phyloP scores from a whole-genome alignment of 2,888 invertebrate species.

The Orthosia gracilis region DNA sequence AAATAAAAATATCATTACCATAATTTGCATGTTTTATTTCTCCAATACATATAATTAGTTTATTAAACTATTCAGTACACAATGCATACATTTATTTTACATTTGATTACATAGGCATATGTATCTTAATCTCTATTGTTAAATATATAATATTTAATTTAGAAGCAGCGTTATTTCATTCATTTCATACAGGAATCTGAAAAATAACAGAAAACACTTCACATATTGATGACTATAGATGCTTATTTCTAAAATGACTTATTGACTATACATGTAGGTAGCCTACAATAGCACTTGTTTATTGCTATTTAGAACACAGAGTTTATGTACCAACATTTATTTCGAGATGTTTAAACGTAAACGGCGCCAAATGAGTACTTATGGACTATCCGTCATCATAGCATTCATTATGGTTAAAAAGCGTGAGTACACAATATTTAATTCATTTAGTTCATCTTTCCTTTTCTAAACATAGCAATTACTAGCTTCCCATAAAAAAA shows the following conservation, averaged over 20 bases:
- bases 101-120: not conserved
- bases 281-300: too few relatives aligned
- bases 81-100: not conserved
- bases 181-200: constrained; percentile 75
- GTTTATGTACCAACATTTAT: too few relatives aligned
- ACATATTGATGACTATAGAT: not conserved
- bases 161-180: constrained; percentile 1
- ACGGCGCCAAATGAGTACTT: too few relatives aligned
- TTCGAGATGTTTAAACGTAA: too few relatives aligned
- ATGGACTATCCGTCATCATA: too few relatives aligned
- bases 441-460: too few relatives aligned
- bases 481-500: not conserved
- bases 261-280: not conserved
- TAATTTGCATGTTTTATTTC: constrained; percentile 18
- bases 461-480: not conserved
- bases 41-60: not conserved
- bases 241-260: not conserved
- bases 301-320: too few relatives aligned
- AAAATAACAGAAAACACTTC: constrained; percentile 50
- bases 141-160: constrained; percentile 8
- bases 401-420: too few relatives aligned
- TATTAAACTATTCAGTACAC: not conserved
- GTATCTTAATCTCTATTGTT: not conserved
- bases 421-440: too few relatives aligned
- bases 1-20: constrained; percentile 37